Evolutionary conservation across 1,140 invertebrate species (phyloP), one percentile per base, ranked within the genome.

Genomic region (Paraescarpia echinospica): DNA sequence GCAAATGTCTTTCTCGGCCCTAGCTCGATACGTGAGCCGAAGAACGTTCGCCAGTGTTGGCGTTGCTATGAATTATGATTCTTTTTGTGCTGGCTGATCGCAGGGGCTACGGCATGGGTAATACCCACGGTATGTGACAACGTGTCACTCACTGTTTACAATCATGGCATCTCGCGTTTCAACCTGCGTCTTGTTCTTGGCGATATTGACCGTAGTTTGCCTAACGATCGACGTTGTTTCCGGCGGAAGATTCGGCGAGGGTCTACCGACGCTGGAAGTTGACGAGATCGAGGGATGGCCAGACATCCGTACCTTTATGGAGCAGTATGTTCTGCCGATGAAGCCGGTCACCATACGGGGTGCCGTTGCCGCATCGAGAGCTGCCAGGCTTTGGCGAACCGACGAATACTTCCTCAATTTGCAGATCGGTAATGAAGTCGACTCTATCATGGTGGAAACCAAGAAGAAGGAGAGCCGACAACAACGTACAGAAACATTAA

Each of bases 381-480:
- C 95, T 9, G 95, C 95, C 92, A 88, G 33, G 35, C 92, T 94
- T 88, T 96, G 95, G 95, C 59, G 59, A 77, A 95, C 93, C n/a
- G 95, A 96, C 92, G 94, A 95, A 88, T 96, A 96, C 93, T 95
- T 96, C 89, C 89, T 94, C n/a, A 88, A 93, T 77, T 18, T 77
- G 27, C 12, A 77, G 59, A 77, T 77, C 41, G 59, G 59, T 77
- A 31, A 77, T 77, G 12, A 18, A 33, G 93, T 94, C 41, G 33
- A 94, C 34, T 88, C 91, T 18, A 94, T 96, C 33, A 35, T 93
- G 0, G 93, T 95, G 31, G 96, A 96, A 94, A 95, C 94, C 0
- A 92, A 34, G 89, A 96, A 96, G 93, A 96, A 96, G 92, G 96
- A 96, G 92, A 93, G 95, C 91, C 92, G 96, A 33, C 59, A 91